Base-by-base conservation (phyloP, 2,888 invertebrate species). In the Adela reaumurella region DNA sequence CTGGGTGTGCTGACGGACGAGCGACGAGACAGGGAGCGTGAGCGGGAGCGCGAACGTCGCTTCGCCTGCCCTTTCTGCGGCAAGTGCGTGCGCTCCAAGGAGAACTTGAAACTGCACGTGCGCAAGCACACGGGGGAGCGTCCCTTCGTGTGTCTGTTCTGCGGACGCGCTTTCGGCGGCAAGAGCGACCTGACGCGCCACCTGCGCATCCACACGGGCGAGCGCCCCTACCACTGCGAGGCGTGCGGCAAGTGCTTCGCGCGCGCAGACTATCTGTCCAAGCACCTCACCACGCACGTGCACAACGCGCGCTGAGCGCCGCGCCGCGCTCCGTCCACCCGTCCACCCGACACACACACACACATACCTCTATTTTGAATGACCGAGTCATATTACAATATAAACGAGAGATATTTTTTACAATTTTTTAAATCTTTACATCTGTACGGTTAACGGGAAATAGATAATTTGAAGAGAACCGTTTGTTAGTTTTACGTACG, bases 161-260 rank as follows among this genome's bases (percentile, higher is more conserved):
- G 94, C 67, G 92, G 92, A 0, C 81, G 92, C 19, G 92, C 92
- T 18, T 93, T 93, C 62, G 92, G 93, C 3, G 92, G 92, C 19
- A 93, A 93, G 69, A 91, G 91, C 63, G 92, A 93, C 64, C 74
- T 93, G 58, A 93, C 92, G 17, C 86, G 92, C 20, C 93, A 93
- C 67, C 79, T 93, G 54, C 85, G 93, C 55, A 93, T 93, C 55
- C 93, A 93, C 67, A 93, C 93, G 11, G 93, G 93, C 41, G 93
- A 93, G 70, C 80, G 93, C 52, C 93, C 93, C 28, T 94, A 93
- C 70, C 92, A 92, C 67, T 94, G 93, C 76, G 92, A 93, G 70
- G 92, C 92, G 68, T 94, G 93, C 70, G 93, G 92, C 56, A 93
- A 93, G 71, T 92, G 92, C 68, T 94, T 94, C 71, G 93, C 93